Conservation (phyloP, 2,888 invertebrate genomes). For the Drosophila yooni region DNA sequence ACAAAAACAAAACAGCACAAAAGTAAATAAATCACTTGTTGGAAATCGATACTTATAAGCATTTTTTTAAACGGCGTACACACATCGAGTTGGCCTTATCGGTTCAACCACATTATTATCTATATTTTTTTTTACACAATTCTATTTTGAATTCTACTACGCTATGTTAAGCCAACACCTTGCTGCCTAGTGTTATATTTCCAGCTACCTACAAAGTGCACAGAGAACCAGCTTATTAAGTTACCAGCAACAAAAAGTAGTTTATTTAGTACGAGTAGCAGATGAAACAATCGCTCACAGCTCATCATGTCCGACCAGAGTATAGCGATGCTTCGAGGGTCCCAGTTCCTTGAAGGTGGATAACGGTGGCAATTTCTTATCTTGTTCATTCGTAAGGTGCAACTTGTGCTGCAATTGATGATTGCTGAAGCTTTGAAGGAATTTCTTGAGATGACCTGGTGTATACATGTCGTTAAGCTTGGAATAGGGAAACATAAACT, state of each 20-base stretch:
- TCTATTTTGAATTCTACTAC: not conserved
- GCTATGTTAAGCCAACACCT: not conserved
- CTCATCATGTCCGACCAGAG: slow-evolving; percentile 60
- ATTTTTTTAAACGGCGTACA: no score
- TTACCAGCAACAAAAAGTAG: slow-evolving; percentile 42
- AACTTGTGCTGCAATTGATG: not conserved
- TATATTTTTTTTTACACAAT: not conserved
- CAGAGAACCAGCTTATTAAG: slow-evolving; percentile 52
- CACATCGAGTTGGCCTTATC: no score
- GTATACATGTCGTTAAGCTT: slow-evolving; percentile 48
- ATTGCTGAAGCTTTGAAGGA: slow-evolving; percentile 38
- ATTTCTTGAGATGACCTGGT: slow-evolving; percentile 47
- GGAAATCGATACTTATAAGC: no score
- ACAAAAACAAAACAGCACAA: no score
- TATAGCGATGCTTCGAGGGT: slow-evolving; percentile 67
- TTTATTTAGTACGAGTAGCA: slow-evolving; percentile 53
- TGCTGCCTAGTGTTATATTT: slow-evolving; percentile 28
- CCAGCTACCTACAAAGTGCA: slow-evolving; percentile 9
- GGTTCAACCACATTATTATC: no score
- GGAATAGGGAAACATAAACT: slow-evolving; percentile 44
- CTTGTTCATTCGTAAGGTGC: not conserved
- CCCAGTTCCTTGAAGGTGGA: slow-evolving; percentile 66
- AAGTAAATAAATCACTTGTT: no score
- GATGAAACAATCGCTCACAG: slow-evolving; percentile 39
- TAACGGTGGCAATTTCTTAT: not conserved